Base-by-base conservation (phyloP, 2,113 vertebrate species). In the Plestiodon gilberti region DNA sequence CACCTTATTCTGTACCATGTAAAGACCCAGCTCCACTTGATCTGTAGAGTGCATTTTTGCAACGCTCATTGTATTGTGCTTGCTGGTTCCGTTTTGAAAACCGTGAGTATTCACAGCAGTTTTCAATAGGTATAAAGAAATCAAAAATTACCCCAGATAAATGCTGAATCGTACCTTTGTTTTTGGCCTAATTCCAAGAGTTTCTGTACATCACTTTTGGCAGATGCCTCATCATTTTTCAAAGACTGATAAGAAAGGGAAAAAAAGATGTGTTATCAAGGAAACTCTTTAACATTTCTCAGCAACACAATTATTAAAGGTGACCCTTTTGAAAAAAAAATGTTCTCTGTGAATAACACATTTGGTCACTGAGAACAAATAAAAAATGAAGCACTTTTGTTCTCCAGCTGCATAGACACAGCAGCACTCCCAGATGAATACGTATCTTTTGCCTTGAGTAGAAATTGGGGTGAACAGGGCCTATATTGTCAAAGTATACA, bases 111-210 rank as follows among this genome's bases (percentile, higher is more conserved):
- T 85, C 13, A 70, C 9, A 13, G 1, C 38, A 28, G 1, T 9
- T 85, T 91, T 70, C 18, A 40, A 38, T 11, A 70, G 48, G 35
- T 62, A 74, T 82, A 85, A 0, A 0, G 20, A 65, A 90, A 84
- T 23, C 76, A 15, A 83, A 25, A 1, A 6, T 23, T 59, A 17
- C 6, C 38, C 28, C 25, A 61, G 30, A 70, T 38, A 81, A 75
- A 52, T 40, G 1, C 0, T 2, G 9, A 13, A 1, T 64, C 89
- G 96, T 98, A 99, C 99, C 98, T 98, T 95, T 99, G 98, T 91
- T 98, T 99, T 96, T 98, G 97, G 94, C 98, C 97, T 94, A 99
- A 95, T 93, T 98, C 98, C 96, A 99, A 95, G 90, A 99, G 98
- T 87, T 98, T 97, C 95, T 98, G 97, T 71, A 99, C 97, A 90